These are phyloP conservation scores for Terrapene triunguis DNA, from an alignment of 2,113 vertebrate genomes.

Conservation along the genomic window DNA sequence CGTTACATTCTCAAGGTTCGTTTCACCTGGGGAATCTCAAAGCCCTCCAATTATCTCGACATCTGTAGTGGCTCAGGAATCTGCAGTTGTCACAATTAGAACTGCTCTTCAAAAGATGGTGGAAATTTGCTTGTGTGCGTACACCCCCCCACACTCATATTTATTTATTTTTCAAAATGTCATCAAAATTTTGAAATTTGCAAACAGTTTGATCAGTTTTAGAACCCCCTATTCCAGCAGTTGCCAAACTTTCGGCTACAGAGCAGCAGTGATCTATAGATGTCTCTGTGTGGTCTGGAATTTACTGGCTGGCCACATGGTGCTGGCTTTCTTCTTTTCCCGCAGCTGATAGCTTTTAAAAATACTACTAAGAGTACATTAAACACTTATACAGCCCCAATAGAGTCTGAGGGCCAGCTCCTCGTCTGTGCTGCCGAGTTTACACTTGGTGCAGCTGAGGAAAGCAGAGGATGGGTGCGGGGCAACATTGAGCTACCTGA, in stretches of 20 bases:
- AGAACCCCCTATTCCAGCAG: conserved; percentile 42
- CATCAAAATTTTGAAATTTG: not conserved
- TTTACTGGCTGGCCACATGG: conserved; percentile 57
- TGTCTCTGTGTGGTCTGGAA: conserved; percentile 21
- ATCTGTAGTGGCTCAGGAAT: not conserved
- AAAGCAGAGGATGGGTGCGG: conserved; percentile 15
- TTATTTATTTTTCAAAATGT: not conserved
- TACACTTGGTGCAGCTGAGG: conserved; percentile 49
- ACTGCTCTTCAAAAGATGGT: not conserved
- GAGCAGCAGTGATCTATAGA: conserved; percentile 43
- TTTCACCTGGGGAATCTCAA: not conserved
- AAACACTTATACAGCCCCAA: conserved; percentile 45
- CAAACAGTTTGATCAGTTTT: conserved; percentile 26
- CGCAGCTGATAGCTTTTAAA: no score
- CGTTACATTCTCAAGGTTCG: not conserved
- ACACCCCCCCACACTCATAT: no score
- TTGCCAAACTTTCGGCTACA: conserved; percentile 7
- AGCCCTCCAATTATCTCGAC: not conserved
- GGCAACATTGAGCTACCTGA: not conserved
- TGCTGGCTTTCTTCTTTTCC: conserved; percentile 57
- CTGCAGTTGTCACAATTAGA: not conserved
- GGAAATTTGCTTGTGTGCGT: not conserved
- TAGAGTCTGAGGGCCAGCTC: conserved; percentile 32
- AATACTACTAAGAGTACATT: conserved; percentile 64
- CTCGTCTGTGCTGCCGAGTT: conserved; percentile 39